phyloP scores from a whole-genome alignment of 2,888 invertebrate species.

The Zygothrica quintamaculata region DNA sequence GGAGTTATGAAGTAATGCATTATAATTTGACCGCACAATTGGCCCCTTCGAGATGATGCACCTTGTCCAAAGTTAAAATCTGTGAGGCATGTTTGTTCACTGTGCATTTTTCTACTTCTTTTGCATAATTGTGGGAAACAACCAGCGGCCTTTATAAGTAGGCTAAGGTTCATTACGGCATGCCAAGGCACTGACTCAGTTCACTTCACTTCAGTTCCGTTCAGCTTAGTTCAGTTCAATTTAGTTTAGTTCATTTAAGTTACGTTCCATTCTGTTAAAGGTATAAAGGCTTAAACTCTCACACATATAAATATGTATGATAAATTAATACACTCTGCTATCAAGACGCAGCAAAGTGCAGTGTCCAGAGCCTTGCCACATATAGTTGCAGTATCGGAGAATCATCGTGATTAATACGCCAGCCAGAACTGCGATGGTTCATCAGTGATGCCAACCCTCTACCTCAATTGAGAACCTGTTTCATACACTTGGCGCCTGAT shows the following conservation, averaged over 20 bases:
- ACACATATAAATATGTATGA: slow-evolving; percentile 57
- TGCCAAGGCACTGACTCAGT: slow-evolving; percentile 74
- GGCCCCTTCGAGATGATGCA: slow-evolving; percentile 60
- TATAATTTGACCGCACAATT: slow-evolving; percentile 75
- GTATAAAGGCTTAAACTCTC: slow-evolving; percentile 7
- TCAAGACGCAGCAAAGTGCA: slow-evolving; percentile 66
- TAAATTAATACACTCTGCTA: slow-evolving; percentile 68
- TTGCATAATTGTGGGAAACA: slow-evolving; percentile 79
- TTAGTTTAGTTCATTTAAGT: too few species aligned
- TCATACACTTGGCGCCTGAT: slow-evolving; percentile 52
- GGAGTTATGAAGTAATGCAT: slow-evolving; percentile 81
- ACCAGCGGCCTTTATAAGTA: slow-evolving; percentile 77
- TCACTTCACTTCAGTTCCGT: slow-evolving; percentile 10
- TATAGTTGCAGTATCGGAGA: slow-evolving; percentile 68
- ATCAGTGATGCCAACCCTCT: slow-evolving; percentile 18
- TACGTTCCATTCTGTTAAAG: too few species aligned
- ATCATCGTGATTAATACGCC: slow-evolving; percentile 77
- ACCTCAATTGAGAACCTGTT: slow-evolving; percentile 43
- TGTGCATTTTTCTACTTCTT: slow-evolving; percentile 58
- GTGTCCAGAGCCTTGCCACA: slow-evolving; percentile 33
- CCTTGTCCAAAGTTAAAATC: slow-evolving; percentile 60
- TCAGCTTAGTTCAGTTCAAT: slow-evolving; percentile 6
- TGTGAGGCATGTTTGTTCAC: slow-evolving; percentile 70
- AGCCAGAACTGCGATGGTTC: slow-evolving; percentile 30
- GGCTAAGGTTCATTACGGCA: slow-evolving; percentile 79